These are phyloP conservation scores for Bombus sibiricus DNA, from an alignment of 1,140 invertebrate genomes.

Conservation along the genomic window DNA sequence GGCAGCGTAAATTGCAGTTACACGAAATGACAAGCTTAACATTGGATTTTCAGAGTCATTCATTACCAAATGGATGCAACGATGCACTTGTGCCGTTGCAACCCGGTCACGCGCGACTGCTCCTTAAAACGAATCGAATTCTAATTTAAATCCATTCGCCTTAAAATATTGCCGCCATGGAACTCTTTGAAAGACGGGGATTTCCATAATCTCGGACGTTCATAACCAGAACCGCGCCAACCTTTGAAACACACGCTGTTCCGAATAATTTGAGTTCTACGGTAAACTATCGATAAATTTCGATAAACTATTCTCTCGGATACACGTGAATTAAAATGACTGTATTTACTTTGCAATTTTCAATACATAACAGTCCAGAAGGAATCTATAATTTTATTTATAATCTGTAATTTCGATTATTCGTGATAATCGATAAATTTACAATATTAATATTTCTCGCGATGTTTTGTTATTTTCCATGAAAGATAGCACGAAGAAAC, in stretches of 20 bases:
- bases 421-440: neutral
- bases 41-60: slow-evolving; percentile 44
- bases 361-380: too few relatives aligned
- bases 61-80: slow-evolving; percentile 35
- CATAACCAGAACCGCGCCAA: too few relatives aligned
- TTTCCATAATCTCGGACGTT: neutral
- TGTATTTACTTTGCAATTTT: neutral
- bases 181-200: neutral
- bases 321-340: neutral
- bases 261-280: neutral
- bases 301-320: neutral
- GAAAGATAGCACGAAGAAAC: too few relatives aligned
- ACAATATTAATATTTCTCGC: neutral
- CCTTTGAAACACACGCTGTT: neutral
- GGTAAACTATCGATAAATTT: too few relatives aligned
- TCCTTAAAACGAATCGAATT: slow-evolving; percentile 23
- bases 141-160: slow-evolving; percentile 8
- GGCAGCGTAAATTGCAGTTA: slow-evolving; percentile 18
- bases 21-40: slow-evolving; percentile 44
- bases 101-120: slow-evolving; percentile 19
- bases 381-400: too few relatives aligned
- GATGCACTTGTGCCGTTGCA: neutral
- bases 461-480: neutral
- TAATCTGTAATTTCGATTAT: too few relatives aligned
- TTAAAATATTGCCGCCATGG: neutral